A percentile compares a stretch with the other conserved stretches of the same genome.
Evolutionary conservation across 2,797 vertebrate genomes (phyloP).

Genomic region (Pempheris klunzingeri): DNA sequence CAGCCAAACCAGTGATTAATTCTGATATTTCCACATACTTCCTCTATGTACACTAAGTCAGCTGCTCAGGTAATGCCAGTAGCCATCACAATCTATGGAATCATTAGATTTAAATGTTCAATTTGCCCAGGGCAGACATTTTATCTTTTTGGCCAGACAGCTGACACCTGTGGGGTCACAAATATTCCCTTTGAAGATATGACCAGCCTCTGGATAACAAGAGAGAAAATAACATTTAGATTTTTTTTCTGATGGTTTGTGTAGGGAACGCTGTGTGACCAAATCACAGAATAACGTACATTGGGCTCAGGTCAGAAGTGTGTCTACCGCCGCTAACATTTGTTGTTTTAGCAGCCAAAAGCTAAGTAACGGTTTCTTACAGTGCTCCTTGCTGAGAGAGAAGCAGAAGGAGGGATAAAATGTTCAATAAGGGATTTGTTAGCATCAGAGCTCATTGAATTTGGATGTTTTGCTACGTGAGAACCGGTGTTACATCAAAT

Average conservation of each 20-base stretch:
- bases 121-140: slow-evolving; percentile 12
- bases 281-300: not conserved
- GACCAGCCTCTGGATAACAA: slow-evolving; percentile 24
- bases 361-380: not conserved
- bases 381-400: not conserved
- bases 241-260: not conserved
- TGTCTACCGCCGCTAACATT: not conserved
- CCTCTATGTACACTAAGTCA: not conserved
- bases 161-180: slow-evolving; percentile 14
- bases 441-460: not conserved
- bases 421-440: not conserved
- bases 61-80: slow-evolving; percentile 2
- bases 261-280: not conserved
- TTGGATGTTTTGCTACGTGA: not conserved
- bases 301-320: not conserved
- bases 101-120: slow-evolving; percentile 7
- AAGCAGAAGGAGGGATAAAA: not conserved
- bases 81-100: slow-evolving; percentile 12
- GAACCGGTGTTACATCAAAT: not conserved
- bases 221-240: not conserved
- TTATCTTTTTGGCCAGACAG: slow-evolving; percentile 31
- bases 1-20: not conserved
- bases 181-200: slow-evolving; percentile 27
- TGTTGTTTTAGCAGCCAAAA: not conserved
- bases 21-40: not conserved